A percentile compares a stretch with the other conserved stretches of the same genome.
Evolutionary conservation across 2,888 invertebrate genomes (phyloP).

Genomic region (Ptychoptera albimana): DNA sequence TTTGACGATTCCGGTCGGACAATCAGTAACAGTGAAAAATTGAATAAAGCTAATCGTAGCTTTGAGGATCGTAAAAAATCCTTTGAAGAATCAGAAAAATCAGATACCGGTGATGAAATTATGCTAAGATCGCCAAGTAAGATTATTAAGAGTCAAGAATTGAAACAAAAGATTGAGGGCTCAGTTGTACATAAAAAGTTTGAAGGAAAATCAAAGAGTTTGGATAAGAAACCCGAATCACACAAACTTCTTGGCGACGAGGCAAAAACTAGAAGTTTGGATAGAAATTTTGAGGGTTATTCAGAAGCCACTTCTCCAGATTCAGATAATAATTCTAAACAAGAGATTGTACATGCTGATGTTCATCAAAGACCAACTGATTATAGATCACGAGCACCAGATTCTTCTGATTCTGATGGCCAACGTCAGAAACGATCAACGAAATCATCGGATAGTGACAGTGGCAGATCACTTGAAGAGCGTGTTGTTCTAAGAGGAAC

Average conservation of each 20-base stretch:
- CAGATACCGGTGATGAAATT: conserved; percentile 30
- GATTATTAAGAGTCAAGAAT: conserved; percentile 40
- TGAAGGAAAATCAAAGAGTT: conserved; percentile 45
- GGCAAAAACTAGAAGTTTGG: conserved; percentile 52
- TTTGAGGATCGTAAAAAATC: conserved; percentile 47
- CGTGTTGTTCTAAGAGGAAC: conserved; percentile 25
- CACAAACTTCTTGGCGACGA: conserved; percentile 41
- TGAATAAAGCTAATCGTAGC: conserved; percentile 42
- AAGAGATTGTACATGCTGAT: conserved; percentile 28
- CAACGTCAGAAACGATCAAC: not conserved
- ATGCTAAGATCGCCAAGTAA: conserved; percentile 42
- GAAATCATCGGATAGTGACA: conserved; percentile 14
- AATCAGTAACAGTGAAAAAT: conserved; percentile 36
- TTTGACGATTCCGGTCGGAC: conserved; percentile 35
- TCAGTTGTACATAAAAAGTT: conserved; percentile 46
- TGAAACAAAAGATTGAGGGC: conserved; percentile 47
- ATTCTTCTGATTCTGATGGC: conserved; percentile 4
- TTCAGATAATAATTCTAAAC: conserved; percentile 33
- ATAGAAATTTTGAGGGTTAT: conserved; percentile 38
- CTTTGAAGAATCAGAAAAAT: conserved; percentile 43
- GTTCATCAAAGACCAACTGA: conserved; percentile 15
- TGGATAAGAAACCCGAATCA: conserved; percentile 44
- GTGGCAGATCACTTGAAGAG: conserved; percentile 18
- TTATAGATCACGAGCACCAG: conserved; percentile 17
- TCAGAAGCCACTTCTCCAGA: conserved; percentile 25